Conservation (phyloP, 2,888 invertebrate genomes). For the Melanchra persicariae region DNA sequence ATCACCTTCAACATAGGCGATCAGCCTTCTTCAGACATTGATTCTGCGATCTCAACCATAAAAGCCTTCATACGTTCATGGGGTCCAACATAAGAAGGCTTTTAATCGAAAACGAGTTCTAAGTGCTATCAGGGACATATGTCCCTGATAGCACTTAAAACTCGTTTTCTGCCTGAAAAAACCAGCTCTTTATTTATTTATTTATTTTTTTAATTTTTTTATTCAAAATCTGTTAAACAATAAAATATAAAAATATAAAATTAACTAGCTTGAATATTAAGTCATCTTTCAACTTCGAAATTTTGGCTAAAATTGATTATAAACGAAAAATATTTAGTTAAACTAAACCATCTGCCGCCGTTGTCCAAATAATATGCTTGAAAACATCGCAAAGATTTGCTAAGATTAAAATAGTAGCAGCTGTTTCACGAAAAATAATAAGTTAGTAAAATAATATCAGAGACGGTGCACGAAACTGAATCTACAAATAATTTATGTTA, state of each 20-base stretch:
- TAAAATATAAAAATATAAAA: too few species aligned
- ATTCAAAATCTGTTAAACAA: too few species aligned
- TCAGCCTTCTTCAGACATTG: too few species aligned
- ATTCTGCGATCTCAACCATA: not conserved
- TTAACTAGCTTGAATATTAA: not conserved
- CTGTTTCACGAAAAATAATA: conserved; percentile 43
- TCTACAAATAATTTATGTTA: conserved; percentile 36
- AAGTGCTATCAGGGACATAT: not conserved
- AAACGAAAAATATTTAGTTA: conserved; percentile 9
- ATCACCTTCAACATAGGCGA: too few species aligned
- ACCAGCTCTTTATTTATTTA: not conserved
- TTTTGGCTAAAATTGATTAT: conserved; percentile 4
- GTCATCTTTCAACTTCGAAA: not conserved
- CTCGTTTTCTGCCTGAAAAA: too few species aligned
- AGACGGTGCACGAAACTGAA: conserved; percentile 15
- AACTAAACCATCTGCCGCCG: conserved; percentile 47
- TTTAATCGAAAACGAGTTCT: not conserved
- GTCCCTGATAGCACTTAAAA: not conserved
- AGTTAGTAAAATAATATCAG: conserved; percentile 36
- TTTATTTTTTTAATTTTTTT: too few species aligned
- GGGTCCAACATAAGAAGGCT: too few species aligned
- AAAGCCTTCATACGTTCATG: not conserved
- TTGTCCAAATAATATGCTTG: conserved; percentile 44
- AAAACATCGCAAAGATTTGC: conserved; percentile 50
- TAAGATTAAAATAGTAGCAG: conserved; percentile 53